Conservation (phyloP, 1,140 invertebrate species). For the Leucophenga varia region DNA sequence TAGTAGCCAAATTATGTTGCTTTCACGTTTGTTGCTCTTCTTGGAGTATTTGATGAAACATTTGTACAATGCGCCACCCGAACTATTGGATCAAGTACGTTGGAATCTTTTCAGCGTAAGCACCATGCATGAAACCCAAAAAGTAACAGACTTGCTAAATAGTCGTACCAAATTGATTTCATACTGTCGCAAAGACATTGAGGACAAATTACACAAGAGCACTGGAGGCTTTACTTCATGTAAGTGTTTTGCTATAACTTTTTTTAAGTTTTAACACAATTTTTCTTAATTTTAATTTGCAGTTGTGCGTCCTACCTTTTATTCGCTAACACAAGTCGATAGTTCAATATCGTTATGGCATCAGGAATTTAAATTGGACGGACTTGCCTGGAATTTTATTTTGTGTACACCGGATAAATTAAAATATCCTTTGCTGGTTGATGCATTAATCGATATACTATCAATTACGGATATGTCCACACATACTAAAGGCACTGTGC, state of each 20-base stretch:
- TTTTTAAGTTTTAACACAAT: background rate
- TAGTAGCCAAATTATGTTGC: conserved; percentile 75
- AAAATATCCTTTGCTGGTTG: conserved; percentile 83
- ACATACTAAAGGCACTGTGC: conserved; percentile 63
- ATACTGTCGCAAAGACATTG: conserved; percentile 66
- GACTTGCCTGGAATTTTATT: conserved; percentile 91
- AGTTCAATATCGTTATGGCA: conserved; percentile 43
- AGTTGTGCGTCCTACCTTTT: conserved; percentile 54
- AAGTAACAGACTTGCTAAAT: conserved; percentile 41
- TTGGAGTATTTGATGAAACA: conserved; percentile 95
- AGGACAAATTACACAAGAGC: conserved; percentile 75
- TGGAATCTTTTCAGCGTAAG: conserved; percentile 55
- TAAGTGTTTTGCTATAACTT: conserved; percentile 20
- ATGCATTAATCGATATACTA: conserved; percentile 79
- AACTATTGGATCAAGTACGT: conserved; percentile 73
- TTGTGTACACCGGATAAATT: conserved; percentile 86
- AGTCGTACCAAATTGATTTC: conserved; percentile 45
- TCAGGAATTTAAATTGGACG: conserved; percentile 86
- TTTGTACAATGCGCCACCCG: conserved; percentile 83
- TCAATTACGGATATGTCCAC: conserved; percentile 68
- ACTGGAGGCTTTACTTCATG: conserved; percentile 34
- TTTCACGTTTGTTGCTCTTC: conserved; percentile 83
- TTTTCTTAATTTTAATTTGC: background rate
- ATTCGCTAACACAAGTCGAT: conserved; percentile 42
- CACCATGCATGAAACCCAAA: conserved; percentile 45